A percentile compares a stretch with the other conserved stretches of the same genome.
Conservation (phyloP, 2,797 vertebrate species). For the Euthynnus affinis region DNA sequence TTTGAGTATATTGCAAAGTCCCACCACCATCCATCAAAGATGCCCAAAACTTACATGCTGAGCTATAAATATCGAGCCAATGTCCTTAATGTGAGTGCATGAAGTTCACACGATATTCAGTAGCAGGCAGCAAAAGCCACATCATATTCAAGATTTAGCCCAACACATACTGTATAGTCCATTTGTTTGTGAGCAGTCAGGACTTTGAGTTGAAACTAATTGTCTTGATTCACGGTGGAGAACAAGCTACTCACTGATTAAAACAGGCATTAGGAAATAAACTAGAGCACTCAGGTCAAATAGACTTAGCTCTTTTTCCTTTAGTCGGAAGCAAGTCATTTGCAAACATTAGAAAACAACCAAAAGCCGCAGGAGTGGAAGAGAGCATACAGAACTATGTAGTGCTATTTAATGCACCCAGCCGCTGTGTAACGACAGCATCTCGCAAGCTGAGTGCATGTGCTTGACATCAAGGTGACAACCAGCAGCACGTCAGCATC, state of each 20-base stretch:
- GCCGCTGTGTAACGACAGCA: slow-evolving; percentile 3
- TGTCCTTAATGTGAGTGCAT: slow-evolving; percentile 3
- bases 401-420: slow-evolving; percentile 1
- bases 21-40: not conserved
- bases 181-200: slow-evolving; percentile 17
- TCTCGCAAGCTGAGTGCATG: slow-evolving; percentile 5
- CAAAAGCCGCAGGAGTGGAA: slow-evolving; percentile 4
- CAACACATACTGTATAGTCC: not conserved
- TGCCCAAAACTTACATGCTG: not conserved
- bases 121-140: slow-evolving; percentile 5
- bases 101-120: slow-evolving; percentile 11
- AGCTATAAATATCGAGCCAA: not conserved
- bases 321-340: slow-evolving; percentile 17
- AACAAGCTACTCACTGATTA: slow-evolving; percentile 51
- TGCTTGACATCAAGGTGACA: slow-evolving; percentile 21
- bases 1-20: not conserved
- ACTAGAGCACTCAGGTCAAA: slow-evolving; percentile 37
- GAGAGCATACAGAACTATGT: slow-evolving; percentile 11
- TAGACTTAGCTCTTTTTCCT: not conserved
- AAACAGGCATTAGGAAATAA: slow-evolving; percentile 50
- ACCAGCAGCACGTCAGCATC: slow-evolving; percentile 10
- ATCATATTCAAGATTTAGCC: slow-evolving; percentile 19
- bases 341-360: not conserved
- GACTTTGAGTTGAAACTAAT: slow-evolving; percentile 44
- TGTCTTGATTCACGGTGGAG: slow-evolving; percentile 53